Evolutionary conservation across 2,797 vertebrate genomes (phyloP).

Genomic region (Pantherophis alleghaniensis): DNA sequence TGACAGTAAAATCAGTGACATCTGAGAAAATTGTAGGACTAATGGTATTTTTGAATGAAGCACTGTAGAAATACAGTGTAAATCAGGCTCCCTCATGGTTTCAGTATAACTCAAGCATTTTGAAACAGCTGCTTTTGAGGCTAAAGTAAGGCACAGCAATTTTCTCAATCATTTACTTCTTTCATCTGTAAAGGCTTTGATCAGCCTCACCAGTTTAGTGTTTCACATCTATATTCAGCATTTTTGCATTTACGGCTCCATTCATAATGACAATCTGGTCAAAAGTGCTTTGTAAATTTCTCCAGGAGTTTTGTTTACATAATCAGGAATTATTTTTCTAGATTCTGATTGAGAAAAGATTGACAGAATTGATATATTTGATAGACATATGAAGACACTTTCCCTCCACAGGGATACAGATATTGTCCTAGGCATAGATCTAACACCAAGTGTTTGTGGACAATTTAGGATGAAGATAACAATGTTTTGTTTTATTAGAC

Average conservation of each 20-base stretch:
- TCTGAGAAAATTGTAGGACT: not conserved
- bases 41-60: not conserved
- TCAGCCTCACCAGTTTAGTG: not conserved
- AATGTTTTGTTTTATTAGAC: not conserved
- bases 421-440: not conserved
- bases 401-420: not conserved
- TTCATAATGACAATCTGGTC: not conserved
- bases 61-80: not conserved
- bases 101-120: not conserved
- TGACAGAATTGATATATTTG: not conserved
- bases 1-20: not conserved
- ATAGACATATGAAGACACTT: slow-evolving; percentile 1
- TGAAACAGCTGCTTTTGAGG: not conserved
- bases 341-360: not conserved
- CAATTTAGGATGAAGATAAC: not conserved
- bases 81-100: not conserved
- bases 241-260: not conserved
- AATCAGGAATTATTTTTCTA: not conserved
- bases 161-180: not conserved
- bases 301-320: not conserved
- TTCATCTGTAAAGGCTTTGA: not conserved
- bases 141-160: not conserved
- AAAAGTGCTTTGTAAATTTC: not conserved
- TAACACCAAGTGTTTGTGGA: not conserved
- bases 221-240: not conserved